Percentiles rank a stretch among this genome's conserved stretches.
phyloP scores from a whole-genome alignment of 2,888 invertebrate species.

The Xestia rhomboidea region DNA sequence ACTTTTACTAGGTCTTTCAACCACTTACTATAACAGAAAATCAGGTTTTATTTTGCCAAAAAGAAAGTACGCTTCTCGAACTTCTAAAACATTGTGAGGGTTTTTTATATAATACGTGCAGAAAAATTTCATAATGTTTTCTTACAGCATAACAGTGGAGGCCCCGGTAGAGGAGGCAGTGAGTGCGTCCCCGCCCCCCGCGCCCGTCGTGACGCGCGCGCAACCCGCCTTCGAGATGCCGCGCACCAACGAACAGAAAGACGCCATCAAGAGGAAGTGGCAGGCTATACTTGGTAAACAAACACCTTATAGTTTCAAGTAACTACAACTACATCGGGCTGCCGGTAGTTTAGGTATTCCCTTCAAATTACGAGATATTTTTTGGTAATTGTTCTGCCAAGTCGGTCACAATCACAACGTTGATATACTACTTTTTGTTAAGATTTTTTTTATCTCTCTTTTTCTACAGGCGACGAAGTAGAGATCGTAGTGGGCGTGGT shows the following conservation, averaged over 20 bases:
- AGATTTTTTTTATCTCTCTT: not conserved
- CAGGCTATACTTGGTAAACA: conserved; percentile 90
- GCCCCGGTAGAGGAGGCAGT: conserved; percentile 71
- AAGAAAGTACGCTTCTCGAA: not conserved
- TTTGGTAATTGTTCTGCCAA: not conserved
- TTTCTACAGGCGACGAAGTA: conserved; percentile 83
- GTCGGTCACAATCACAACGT: not conserved
- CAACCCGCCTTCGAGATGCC: conserved; percentile 88
- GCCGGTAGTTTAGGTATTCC: not conserved
- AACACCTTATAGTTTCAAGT: not conserved
- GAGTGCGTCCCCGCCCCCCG: conserved; percentile 71
- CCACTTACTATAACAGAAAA: not conserved
- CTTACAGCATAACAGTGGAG: conserved; percentile 67
- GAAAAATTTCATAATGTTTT: not conserved
- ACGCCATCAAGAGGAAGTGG: conserved; percentile 95
- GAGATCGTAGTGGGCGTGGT: conserved; percentile 90
- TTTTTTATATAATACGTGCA: not conserved
- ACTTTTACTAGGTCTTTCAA: not conserved
- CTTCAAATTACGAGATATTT: not conserved
- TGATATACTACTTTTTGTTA: not conserved
- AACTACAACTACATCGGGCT: not conserved
- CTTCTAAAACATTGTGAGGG: not conserved
- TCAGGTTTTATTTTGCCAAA: not conserved
- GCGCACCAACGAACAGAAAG: conserved; percentile 93
- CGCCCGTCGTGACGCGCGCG: conserved; percentile 71